phyloP scores from a whole-genome alignment of 2,888 invertebrate genomes.

The Litoditis marina region DNA sequence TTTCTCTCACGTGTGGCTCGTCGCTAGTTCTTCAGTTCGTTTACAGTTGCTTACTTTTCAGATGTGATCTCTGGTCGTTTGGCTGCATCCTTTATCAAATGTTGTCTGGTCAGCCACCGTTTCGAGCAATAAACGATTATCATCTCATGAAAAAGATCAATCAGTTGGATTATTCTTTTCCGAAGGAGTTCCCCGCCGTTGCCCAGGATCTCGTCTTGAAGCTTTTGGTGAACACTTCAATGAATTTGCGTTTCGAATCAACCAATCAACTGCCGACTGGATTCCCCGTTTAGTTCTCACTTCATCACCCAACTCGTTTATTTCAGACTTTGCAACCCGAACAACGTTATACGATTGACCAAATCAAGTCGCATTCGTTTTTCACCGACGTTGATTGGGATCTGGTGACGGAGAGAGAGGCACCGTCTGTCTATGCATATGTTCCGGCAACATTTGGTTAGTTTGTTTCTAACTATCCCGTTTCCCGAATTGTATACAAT shows the following conservation, averaged over 20 bases:
- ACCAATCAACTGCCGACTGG: too few relatives aligned
- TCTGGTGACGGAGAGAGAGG: conserved; percentile 65
- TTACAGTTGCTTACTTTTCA: conserved; percentile 52
- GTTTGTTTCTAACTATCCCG: not conserved
- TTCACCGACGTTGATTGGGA: conserved; percentile 82
- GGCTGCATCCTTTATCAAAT: conserved; percentile 76
- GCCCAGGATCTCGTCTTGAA: conserved; percentile 85
- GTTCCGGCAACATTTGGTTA: conserved; percentile 69
- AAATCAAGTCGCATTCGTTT: conserved; percentile 82
- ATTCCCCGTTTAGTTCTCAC: not conserved
- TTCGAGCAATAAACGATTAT: conserved; percentile 85
- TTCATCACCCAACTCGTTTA: too few relatives aligned
- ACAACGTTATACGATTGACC: conserved; percentile 71
- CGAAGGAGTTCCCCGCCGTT: conserved; percentile 80
- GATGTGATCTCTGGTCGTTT: conserved; percentile 91
- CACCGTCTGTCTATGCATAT: conserved; percentile 68
- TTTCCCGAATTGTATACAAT: too few relatives aligned
- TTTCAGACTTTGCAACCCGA: conserved; percentile 67
- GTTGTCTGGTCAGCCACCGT: conserved; percentile 87
- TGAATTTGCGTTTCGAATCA: not conserved
- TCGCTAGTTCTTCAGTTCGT: too few relatives aligned
- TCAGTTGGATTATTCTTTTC: conserved; percentile 82
- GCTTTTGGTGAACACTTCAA: conserved; percentile 72
- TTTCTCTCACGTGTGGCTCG: too few relatives aligned
- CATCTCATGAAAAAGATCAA: conserved; percentile 92